Base-by-base conservation (phyloP, 1,140 invertebrate genomes). In the Agraylea sexmaculata region DNA sequence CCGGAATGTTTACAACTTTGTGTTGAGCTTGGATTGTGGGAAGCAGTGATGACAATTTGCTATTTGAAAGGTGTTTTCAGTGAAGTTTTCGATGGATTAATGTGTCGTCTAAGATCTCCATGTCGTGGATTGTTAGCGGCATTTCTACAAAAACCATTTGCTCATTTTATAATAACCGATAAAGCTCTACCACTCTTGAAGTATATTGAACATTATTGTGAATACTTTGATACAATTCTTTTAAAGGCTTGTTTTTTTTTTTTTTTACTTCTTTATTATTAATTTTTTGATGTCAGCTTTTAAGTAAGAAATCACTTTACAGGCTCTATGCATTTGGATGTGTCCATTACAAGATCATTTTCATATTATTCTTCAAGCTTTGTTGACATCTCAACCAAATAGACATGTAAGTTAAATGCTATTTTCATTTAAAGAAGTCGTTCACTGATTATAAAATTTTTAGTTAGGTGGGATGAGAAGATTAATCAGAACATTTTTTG, bases 321-420 rank as follows among this genome's bases (percentile, higher is more conserved):
- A 49, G 47, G 39, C 39, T 43, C 28, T 49, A 1, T 45, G 43
- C 27, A 23, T 49, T 31, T 49, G 47, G 47, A 45, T 49, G 43
- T 43, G 43, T 37, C 47, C 47, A 11, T 43, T 49, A 18, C 47
- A 49, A 45, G 47, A 49, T 16, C 45, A 40, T 21, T 49, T 49
- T 27, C 23, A 41, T 19, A 42, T 45, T 7, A 34, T 40, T 31
- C 43, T 42, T 20, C 45, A 31, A 32, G 43, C 43, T 15, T 34
- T 49, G 7, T 41, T 30, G 12, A 45, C 43, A 21, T 40, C 43
- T 11, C 40, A 49, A 37, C 29, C 43, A 2, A 49, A 49, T 40
- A 25, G 32, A 17, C 47, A 49, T 33, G 47, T 49, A 37, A 37
- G 46, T 45, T 18, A 25, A 3, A 2, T 40, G 10, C 8, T 18